Base-by-base conservation (phyloP, 2,113 vertebrate genomes). In the Anarrhichthys ocellatus region DNA sequence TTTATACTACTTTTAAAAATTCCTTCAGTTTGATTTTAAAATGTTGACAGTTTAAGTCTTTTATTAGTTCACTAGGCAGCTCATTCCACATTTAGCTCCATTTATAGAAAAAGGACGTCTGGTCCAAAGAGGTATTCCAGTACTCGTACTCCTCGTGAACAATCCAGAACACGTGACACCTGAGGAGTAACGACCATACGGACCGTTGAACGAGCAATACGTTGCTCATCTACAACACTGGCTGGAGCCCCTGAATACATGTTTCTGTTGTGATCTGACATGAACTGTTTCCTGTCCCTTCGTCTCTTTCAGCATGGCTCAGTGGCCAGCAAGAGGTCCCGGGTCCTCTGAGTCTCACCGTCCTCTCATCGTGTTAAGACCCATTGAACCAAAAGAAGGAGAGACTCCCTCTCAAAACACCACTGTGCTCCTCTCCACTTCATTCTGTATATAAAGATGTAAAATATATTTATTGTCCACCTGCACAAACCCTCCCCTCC, bases 301-400 rank as follows among this genome's bases (percentile, higher is more conserved):
- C 18, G 0, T 48, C 24, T 83, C 56, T 83, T 65, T 42, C 71
- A 96, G 94, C 94, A 95, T 54, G 94, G 93, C 24, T 96, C 95
- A 22, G 89, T 96, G 87, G 92, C 87, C 86, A 96, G 94, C 91
- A 96, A 96, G 91, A 93, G 95, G 76, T 93, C 94, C 81, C 91
- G 94, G 71, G 90, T 96, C 81, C 94, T 95, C 80, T 96, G 87
- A 94, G 72, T 69, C 48, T 69, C 24, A 20, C 42, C 73, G 36
- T n/a, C 76, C 48, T 46, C 34, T 69, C 38, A 72, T 81, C 58
- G 62, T 40, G 7, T 65, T 68, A 61, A 78, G 29, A 89, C 67
- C 73, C 50, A 44, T 22, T n/a, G 7, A 62, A 40, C 15, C 29
- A 29, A 74, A 17, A n/a, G 18, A 8, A 76, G 70, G 70, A 73